Base-by-base conservation (phyloP, 2,888 invertebrate genomes). In the Acrocyrtus sp. region DNA sequence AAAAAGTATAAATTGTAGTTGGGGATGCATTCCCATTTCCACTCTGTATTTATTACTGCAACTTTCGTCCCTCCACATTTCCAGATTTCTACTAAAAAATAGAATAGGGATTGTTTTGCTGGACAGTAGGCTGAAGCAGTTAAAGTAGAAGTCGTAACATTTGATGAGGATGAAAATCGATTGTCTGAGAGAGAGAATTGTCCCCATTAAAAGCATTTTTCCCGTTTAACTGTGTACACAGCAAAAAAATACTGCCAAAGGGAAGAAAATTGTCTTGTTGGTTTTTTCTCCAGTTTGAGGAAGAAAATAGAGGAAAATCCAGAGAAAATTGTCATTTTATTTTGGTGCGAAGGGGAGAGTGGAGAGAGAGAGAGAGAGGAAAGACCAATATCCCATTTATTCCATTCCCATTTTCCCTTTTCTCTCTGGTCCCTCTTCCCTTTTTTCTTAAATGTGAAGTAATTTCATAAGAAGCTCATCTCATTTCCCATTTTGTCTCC, bases 101-200 rank as follows among this genome's bases (percentile, higher is more conserved):
- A n/a, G n/a, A n/a, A n/a, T n/a, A n/a, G n/a, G n/a, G n/a, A n/a
- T n/a, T n/a, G n/a, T n/a, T n/a, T n/a, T n/a, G n/a, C n/a, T n/a
- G n/a, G n/a, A n/a, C n/a, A n/a, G n/a, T n/a, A n/a, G n/a, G n/a
- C n/a, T n/a, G n/a, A n/a, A n/a, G n/a, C n/a, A n/a, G 22, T 34
- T 3, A 15, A 47, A 39, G 12, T 39, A 54, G 29, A 22, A 61
- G 26, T 47, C 56, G 48, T 26, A 51, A 53, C 24, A 51, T 45
- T 41, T 56, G 60, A 53, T 12, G 45, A 60, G 51, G 47, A 60
- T 53, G 48, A 47, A 63, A 70, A 65, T 72, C 72, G 72, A 72
- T 72, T 72, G 72, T 58, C 58, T 65, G 65, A n/a, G n/a, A n/a
- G n/a, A n/a, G n/a, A n/a, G n/a, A n/a, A 72, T 58, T 60, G 72